A percentile compares a stretch with the other conserved stretches of the same genome.
phyloP scores from a whole-genome alignment of 92 coral and sea anemone genomes.

The Hydrozoanthus gracilis region DNA sequence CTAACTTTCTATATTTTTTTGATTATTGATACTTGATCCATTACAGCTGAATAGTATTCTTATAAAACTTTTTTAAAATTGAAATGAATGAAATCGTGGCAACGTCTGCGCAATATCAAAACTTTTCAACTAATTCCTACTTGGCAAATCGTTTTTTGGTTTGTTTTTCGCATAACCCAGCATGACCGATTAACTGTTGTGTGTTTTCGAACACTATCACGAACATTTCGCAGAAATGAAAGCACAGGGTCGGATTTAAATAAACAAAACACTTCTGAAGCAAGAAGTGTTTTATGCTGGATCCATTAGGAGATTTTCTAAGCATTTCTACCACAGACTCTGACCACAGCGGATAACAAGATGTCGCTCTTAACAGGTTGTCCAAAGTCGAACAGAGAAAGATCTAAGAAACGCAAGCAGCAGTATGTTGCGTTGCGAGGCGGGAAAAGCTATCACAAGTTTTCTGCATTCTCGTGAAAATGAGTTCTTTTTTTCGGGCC shows the following conservation, averaged over 20 bases:
- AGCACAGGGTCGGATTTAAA: not conserved
- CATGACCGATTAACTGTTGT: not conserved
- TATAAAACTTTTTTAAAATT: not conserved
- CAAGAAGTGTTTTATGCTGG: not conserved
- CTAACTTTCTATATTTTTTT: not conserved
- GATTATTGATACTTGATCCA: not conserved
- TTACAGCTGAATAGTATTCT: not conserved
- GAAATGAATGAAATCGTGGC: not conserved
- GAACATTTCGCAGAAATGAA: not conserved
- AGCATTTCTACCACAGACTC: not conserved
- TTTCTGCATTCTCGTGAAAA: constrained; percentile 22
- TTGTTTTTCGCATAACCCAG: not conserved
- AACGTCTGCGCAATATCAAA: constrained; percentile 5
- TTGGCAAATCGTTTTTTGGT: not conserved
- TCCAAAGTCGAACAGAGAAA: not conserved
- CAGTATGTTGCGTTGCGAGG: no score
- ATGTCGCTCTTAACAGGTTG: not conserved
- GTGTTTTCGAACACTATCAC: not conserved
- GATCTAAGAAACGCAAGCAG: no score
- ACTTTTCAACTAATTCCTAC: not conserved
- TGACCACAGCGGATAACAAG: not conserved
- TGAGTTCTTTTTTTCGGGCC: not conserved
- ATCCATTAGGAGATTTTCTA: not conserved
- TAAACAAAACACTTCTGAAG: not conserved
- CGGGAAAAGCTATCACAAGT: not conserved